Conservation (phyloP, 2,797 vertebrate species). For the Sphenodon punctatus region DNA sequence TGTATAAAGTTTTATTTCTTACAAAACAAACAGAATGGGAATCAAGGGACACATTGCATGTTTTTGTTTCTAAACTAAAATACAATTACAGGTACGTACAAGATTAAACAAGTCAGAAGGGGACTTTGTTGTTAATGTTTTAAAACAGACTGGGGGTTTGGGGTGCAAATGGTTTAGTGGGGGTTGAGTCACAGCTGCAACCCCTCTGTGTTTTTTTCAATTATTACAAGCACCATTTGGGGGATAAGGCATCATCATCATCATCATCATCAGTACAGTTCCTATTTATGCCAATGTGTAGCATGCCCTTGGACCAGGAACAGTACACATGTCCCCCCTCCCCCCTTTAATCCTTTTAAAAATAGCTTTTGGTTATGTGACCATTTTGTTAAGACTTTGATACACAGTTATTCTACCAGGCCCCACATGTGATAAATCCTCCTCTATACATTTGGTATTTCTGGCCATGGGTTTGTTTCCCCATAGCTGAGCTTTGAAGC, state of each 20-base stretch:
- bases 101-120: too few relatives aligned
- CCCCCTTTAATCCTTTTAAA: background rate
- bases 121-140: too few relatives aligned
- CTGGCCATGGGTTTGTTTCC: background rate
- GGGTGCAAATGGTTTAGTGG: too few relatives aligned
- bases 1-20: background rate
- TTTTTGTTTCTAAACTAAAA: background rate
- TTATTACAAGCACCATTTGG: too few relatives aligned
- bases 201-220: too few relatives aligned
- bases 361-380: background rate
- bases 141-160: too few relatives aligned
- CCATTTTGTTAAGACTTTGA: background rate
- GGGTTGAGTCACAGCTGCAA: too few relatives aligned
- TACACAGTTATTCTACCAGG: background rate
- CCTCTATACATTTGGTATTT: background rate
- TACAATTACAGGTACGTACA: too few relatives aligned
- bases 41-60: background rate
- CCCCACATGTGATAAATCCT: background rate
- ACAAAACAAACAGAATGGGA: background rate
- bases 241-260: too few relatives aligned
- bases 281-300: background rate
- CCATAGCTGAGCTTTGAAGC: background rate
- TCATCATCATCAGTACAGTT: background rate
- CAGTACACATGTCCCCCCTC: background rate
- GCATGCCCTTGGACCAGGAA: background rate